These are phyloP conservation scores for Solenodon paradoxus DNA, from an alignment of 2,113 vertebrate genomes.

Conservation along the genomic window DNA sequence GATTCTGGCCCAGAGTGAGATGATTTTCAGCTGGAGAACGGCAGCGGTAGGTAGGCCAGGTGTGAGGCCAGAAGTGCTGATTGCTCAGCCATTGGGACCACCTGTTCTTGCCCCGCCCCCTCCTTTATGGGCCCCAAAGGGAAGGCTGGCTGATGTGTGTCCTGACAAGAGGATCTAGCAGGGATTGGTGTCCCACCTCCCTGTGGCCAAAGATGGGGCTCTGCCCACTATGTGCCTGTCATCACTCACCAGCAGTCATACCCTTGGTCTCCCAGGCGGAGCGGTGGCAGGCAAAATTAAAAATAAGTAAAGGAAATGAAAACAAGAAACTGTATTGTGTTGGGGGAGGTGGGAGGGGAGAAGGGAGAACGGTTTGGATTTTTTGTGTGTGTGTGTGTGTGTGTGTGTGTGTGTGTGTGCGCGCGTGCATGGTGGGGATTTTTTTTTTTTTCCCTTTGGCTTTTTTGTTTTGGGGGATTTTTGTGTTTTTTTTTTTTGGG, in stretches of 20 bases:
- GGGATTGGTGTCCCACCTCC: slow-evolving; percentile 17
- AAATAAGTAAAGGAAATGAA: not conserved
- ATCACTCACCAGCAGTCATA: slow-evolving; percentile 38
- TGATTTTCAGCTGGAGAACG: slow-evolving; percentile 7
- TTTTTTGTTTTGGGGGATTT: not conserved
- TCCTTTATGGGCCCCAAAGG: not conserved
- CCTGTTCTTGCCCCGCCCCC: not conserved
- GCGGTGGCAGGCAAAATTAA: not conserved
- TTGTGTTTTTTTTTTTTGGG: not conserved
- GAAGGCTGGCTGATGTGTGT: not conserved
- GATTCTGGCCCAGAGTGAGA: not conserved
- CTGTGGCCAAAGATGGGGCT: slow-evolving; percentile 60
- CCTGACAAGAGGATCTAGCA: not conserved
- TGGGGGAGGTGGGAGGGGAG: slow-evolving; percentile 13
- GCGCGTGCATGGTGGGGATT: not conserved
- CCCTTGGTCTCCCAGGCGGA: slow-evolving; percentile 10
- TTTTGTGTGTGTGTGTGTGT: slow-evolving; percentile 30
- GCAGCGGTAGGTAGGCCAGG: not conserved
- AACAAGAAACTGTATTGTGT: slow-evolving; percentile 48
- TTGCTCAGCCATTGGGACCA: not conserved
- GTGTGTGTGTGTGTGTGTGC: not conserved
- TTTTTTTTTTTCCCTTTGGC: not conserved
- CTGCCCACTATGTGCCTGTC: slow-evolving; percentile 34
- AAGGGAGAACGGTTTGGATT: slow-evolving; percentile 60
- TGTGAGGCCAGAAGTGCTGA: not conserved